A percentile compares a stretch with the other conserved stretches of the same genome.
Evolutionary conservation across 2,797 vertebrate species (phyloP).

Genomic region (Sebastes steindachneri): DNA sequence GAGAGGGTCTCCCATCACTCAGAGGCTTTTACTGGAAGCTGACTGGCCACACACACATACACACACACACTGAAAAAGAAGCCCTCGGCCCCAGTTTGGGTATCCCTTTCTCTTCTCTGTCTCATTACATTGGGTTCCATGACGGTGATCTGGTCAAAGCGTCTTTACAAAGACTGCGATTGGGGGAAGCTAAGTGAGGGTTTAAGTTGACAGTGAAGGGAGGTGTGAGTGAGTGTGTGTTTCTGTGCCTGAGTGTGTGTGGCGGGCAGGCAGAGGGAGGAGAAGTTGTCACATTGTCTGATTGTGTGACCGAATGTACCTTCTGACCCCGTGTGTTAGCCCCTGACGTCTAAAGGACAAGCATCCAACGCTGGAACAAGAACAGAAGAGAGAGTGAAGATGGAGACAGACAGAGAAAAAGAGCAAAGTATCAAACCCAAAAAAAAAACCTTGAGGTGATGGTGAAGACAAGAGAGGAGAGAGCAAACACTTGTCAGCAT

Average conservation of each 20-base stretch:
- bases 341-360: conserved; percentile 21
- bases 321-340: conserved; percentile 49
- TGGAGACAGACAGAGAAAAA: conserved; percentile 17
- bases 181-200: conserved; percentile 41
- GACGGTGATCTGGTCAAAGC: conserved; percentile 79
- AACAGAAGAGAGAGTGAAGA: neutral
- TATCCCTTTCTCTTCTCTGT: conserved; percentile 77
- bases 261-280: neutral
- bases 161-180: conserved; percentile 58
- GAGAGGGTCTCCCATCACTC: conserved; percentile 50
- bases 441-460: neutral
- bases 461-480: conserved; percentile 10
- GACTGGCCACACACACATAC: conserved; percentile 26
- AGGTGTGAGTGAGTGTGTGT: conserved; percentile 27
- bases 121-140: conserved; percentile 78
- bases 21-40: conserved; percentile 49
- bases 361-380: neutral
- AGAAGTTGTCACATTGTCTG: conserved; percentile 36
- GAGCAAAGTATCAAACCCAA: neutral
- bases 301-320: conserved; percentile 51
- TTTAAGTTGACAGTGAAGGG: conserved; percentile 54
- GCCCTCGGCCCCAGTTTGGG: conserved; percentile 42
- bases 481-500: conserved; percentile 58
- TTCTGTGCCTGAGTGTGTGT: conserved; percentile 19
- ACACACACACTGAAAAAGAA: conserved; percentile 32